Evolutionary conservation across 2,113 vertebrate genomes (phyloP).

Genomic region (Hippocampus guttulatus): DNA sequence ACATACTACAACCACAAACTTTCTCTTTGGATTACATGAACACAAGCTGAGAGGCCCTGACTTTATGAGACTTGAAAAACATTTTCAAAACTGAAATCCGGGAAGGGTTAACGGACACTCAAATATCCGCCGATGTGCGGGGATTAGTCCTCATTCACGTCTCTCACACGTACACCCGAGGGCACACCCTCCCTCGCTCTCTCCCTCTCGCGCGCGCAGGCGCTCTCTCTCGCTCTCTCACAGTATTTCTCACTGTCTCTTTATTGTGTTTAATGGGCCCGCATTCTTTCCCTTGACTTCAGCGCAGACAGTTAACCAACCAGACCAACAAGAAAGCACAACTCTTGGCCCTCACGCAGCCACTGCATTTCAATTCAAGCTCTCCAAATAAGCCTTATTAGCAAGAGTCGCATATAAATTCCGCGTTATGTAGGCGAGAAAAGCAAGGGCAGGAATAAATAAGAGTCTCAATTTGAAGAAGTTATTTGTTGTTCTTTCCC

Average conservation of each 20-base stretch:
- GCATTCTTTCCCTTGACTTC: constrained; percentile 49
- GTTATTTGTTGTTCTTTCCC: neutral
- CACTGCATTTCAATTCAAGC: neutral
- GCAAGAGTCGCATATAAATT: neutral
- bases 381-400: neutral
- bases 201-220: neutral
- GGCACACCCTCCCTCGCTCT: neutral
- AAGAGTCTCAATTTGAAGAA: neutral
- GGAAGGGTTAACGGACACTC: neutral
- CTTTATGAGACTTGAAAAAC: neutral
- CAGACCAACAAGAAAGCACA: constrained; percentile 46
- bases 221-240: neutral
- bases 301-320: constrained; percentile 43
- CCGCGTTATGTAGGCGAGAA: too few species aligned
- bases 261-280: constrained; percentile 35
- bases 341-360: constrained; percentile 30
- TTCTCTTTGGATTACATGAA: neutral
- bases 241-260: constrained; percentile 11
- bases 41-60: neutral
- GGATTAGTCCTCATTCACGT: neutral
- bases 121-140: neutral
- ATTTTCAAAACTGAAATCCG: neutral
- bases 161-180: neutral
- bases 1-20: neutral
- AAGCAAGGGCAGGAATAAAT: neutral